Evolutionary conservation across 2,113 vertebrate genomes (phyloP).

Genomic region (Callochromis pleurospilus): DNA sequence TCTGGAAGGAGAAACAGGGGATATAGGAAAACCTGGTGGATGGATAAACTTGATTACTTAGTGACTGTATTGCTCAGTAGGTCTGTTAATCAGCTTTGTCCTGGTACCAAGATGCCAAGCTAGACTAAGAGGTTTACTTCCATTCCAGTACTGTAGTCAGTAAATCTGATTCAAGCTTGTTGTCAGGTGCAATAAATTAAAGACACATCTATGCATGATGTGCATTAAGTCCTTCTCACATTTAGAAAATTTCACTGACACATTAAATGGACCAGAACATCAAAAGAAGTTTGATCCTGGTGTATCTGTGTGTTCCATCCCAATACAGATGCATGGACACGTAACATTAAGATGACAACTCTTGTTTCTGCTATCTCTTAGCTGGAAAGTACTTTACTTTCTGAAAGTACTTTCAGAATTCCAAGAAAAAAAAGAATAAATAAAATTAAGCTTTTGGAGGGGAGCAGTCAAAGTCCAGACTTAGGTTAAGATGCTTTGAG

Average conservation of each 20-base stretch:
- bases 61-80: neutral
- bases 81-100: neutral
- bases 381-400: neutral
- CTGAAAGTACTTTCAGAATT: neutral
- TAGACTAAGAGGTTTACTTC: neutral
- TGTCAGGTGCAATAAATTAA: neutral
- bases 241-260: neutral
- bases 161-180: neutral
- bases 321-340: neutral
- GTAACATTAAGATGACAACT: neutral
- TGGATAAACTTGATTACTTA: neutral
- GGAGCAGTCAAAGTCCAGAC: neutral
- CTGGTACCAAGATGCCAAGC: neutral
- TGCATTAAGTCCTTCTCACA: neutral
- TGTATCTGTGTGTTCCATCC: neutral
- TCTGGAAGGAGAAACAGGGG: neutral
- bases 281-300: neutral
- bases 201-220: neutral
- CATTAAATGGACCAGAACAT: neutral
- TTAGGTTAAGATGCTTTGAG: neutral
- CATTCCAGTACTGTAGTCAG: neutral
- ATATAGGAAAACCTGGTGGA: neutral
- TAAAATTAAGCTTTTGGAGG: neutral
- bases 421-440: neutral
- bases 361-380: neutral